Percentiles rank a stretch among this genome's conserved stretches.
Conservation (phyloP, 2,888 invertebrate species). For the Electrophaes corylata region DNA sequence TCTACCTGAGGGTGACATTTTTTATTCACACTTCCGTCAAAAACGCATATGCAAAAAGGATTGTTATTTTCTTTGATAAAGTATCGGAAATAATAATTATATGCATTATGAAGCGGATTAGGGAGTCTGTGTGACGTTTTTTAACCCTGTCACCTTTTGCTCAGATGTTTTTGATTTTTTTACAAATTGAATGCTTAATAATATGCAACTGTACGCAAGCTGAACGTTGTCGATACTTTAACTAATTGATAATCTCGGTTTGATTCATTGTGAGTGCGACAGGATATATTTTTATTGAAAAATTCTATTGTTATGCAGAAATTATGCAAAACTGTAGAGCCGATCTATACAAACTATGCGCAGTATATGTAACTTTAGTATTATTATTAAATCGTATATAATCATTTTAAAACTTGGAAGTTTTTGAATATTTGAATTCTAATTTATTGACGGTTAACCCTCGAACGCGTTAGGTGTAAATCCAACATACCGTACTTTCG, state of each 20-base stretch:
- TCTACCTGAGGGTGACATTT: slow-evolving; percentile 80
- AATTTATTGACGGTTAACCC: slow-evolving; percentile 67
- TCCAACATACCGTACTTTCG: slow-evolving; percentile 65
- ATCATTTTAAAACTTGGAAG: neutral
- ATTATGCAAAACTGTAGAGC: slow-evolving; percentile 30
- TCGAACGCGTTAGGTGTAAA: slow-evolving; percentile 74
- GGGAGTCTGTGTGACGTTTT: slow-evolving; percentile 74
- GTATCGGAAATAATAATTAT: slow-evolving; percentile 84
- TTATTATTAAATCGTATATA: slow-evolving; percentile 25
- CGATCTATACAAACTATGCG: neutral
- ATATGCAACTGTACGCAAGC: slow-evolving; percentile 73
- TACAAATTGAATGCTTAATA: slow-evolving; percentile 66
- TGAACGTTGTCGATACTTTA: slow-evolving; percentile 58
- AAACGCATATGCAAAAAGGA: slow-evolving; percentile 81
- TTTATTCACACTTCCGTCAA: slow-evolving; percentile 83
- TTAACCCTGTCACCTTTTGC: slow-evolving; percentile 79
- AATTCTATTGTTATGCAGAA: slow-evolving; percentile 46
- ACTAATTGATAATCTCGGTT: slow-evolving; percentile 64
- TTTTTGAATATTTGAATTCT: slow-evolving; percentile 21
- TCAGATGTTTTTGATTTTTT: slow-evolving; percentile 70
- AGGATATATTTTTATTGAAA: slow-evolving; percentile 49
- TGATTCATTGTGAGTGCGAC: slow-evolving; percentile 48
- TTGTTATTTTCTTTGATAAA: slow-evolving; percentile 80
- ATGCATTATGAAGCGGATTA: slow-evolving; percentile 83
- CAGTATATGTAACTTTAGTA: neutral